These are phyloP conservation scores for Siphamia tubifer DNA, from an alignment of 2,113 vertebrate species.

Conservation along the genomic window DNA sequence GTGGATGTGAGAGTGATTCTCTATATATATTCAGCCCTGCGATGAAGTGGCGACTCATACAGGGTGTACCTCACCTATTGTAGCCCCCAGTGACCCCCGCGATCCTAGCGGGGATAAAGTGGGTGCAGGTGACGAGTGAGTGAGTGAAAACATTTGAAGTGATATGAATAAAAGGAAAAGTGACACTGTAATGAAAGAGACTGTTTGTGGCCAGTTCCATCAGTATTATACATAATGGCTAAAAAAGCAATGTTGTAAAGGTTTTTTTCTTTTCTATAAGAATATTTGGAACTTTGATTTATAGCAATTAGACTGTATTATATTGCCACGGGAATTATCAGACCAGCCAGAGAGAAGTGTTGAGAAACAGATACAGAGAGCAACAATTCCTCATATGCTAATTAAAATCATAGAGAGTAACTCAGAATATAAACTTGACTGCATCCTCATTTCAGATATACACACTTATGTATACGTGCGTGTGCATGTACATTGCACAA, in stretches of 20 bases:
- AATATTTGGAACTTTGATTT: slow-evolving; percentile 18
- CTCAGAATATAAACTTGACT: slow-evolving; percentile 21
- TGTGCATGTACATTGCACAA: slow-evolving; percentile 20
- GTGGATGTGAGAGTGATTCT: too few species aligned
- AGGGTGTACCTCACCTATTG: too few species aligned
- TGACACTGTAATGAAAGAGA: slow-evolving; percentile 21
- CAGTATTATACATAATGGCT: slow-evolving; percentile 34
- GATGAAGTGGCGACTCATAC: too few species aligned
- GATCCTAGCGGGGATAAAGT: too few species aligned
- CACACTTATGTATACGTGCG: slow-evolving; percentile 13
- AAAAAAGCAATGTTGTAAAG: slow-evolving; percentile 22
- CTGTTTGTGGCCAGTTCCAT: background rate
- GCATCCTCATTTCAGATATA: slow-evolving; percentile 23
- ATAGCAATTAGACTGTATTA: slow-evolving; percentile 6
- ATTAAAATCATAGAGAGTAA: slow-evolving; percentile 40
- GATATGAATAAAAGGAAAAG: background rate
- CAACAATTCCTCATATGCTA: slow-evolving; percentile 40
- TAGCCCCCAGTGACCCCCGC: too few species aligned
- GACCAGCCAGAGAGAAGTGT: background rate
- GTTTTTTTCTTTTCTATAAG: too few species aligned
- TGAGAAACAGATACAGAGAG: slow-evolving; percentile 1
- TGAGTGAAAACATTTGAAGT: slow-evolving; percentile 4
- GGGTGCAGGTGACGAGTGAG: too few species aligned
- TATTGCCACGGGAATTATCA: background rate
- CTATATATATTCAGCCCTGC: too few species aligned